Conservation (phyloP, 2,888 invertebrate genomes). For the Metalampra italica region DNA sequence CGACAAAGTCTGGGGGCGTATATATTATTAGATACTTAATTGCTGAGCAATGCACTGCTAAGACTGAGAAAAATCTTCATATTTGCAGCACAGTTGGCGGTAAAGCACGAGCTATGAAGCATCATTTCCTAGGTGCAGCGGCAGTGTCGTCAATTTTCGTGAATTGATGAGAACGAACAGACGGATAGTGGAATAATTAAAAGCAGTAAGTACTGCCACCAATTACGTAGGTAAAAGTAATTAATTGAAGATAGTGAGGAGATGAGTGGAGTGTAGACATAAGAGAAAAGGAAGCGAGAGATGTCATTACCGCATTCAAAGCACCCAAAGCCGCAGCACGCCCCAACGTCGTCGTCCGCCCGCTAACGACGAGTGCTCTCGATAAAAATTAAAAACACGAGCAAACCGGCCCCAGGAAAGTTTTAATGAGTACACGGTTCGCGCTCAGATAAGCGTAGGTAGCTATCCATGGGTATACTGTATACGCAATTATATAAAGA, state of each 20-base stretch:
- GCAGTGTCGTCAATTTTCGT: too few relatives aligned
- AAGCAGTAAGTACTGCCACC: conserved; percentile 31
- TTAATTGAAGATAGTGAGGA: conserved; percentile 63
- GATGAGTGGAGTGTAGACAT: conserved; percentile 46
- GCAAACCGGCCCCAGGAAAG: conserved; percentile 76
- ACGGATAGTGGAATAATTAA: conserved; percentile 1
- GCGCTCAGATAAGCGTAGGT: conserved; percentile 23
- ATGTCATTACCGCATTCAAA: conserved; percentile 79
- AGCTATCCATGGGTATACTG: not conserved
- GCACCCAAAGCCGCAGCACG: conserved; percentile 58
- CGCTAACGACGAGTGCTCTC: conserved; percentile 75
- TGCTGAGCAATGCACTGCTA: too few relatives aligned
- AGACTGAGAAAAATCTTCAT: too few relatives aligned
- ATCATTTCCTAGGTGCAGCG: too few relatives aligned
- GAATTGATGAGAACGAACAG: too few relatives aligned
- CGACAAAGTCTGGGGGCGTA: too few relatives aligned
- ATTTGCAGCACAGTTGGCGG: too few relatives aligned
- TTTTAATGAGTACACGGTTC: conserved; percentile 74
- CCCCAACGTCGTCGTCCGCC: conserved; percentile 27
- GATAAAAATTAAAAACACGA: conserved; percentile 80
- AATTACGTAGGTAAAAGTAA: conserved; percentile 64
- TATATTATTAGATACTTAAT: too few relatives aligned
- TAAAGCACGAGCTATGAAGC: too few relatives aligned
- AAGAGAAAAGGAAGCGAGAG: conserved; percentile 37
- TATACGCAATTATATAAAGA: not conserved